Evolutionary conservation across 1,140 invertebrate species (phyloP), one percentile per base, ranked within the genome.

Genomic region (Drosophila mauritiana): DNA sequence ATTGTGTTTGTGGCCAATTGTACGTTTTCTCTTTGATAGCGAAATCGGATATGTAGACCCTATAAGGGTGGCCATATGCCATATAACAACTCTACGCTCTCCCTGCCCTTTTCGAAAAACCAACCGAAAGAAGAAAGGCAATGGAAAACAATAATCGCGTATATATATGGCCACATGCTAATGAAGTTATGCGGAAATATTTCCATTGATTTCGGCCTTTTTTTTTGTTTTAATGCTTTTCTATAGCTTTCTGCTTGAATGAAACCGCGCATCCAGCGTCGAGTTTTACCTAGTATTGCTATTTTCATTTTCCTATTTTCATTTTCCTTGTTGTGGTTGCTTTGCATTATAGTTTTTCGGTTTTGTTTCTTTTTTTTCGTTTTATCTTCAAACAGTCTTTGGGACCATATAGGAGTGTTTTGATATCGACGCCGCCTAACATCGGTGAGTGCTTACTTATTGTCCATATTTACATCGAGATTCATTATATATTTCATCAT

Each of bases 391-490:
- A 76, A 76, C 82, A 86, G 82, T 86, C 82, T 86, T 86, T 88
- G 83, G 75, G 79, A 85, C 74, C 68, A 78, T 63, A 57, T 73
- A 79, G 63, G 45, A 57, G 61, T 48, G 55, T 77, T 48, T 77
- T 53, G 46, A 43, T 56, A 73, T 67, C 59, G 68, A 77, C 59
- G 55, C 63, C 64, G 64, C 68, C 54, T 49, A 64, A 40, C 45
- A 62, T 79, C 76, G 73, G 76, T 72, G 74, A 69, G 59, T 46
- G 58, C 52, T 70, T 56, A 64, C 54, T 82, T 79, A 89, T 83
- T 83, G 72, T 86, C 79, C 78, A 57, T 86, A 86, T 88, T 89
- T 88, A 88, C 84, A 89, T 63, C 54, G 48, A 40, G 27, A 49
- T 64, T 52, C n/a, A 17, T 17, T 31, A 12, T 34, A 34, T 34